Evolutionary conservation across 2,113 vertebrate species (phyloP).

Genomic region (Sylvilagus bachmani): DNA sequence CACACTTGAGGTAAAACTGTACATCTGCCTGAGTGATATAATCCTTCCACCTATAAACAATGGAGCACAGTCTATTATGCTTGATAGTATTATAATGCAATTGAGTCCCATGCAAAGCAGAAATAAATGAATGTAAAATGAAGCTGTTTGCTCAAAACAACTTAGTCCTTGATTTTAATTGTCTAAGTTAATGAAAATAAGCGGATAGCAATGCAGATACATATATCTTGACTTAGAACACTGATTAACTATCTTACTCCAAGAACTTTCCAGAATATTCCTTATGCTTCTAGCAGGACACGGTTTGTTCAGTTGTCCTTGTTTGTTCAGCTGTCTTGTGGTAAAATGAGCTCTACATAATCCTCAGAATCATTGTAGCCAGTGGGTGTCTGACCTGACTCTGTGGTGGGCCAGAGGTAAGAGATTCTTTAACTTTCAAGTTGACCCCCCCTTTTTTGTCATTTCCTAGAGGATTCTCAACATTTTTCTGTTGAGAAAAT

Average conservation of each 20-base stretch:
- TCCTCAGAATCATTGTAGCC: not conserved
- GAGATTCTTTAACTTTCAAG: not conserved
- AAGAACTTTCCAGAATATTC: not conserved
- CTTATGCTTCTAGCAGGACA: not conserved
- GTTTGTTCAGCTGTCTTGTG: not conserved
- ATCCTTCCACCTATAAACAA: constrained; percentile 52
- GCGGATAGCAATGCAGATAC: constrained; percentile 52
- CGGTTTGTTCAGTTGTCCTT: not conserved
- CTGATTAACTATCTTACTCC: constrained; percentile 33
- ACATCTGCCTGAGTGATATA: constrained; percentile 22
- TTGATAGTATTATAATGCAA: constrained; percentile 57
- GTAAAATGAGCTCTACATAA: not conserved
- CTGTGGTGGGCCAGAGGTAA: not conserved
- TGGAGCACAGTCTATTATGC: constrained; percentile 7
- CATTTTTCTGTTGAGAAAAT: not conserved
- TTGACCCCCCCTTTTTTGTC: not conserved
- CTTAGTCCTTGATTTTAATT: constrained; percentile 71
- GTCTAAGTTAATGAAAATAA: constrained; percentile 74
- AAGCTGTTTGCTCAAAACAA: constrained; percentile 77
- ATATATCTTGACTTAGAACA: constrained; percentile 12
- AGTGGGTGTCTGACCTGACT: not conserved
- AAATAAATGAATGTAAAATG: constrained; percentile 71
- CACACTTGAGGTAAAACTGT: constrained; percentile 11
- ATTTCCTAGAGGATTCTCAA: not conserved
- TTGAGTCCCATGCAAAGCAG: constrained; percentile 68